These are phyloP conservation scores for Amphiprion clarkii DNA, from an alignment of 2,797 vertebrate genomes.

Conservation along the genomic window DNA sequence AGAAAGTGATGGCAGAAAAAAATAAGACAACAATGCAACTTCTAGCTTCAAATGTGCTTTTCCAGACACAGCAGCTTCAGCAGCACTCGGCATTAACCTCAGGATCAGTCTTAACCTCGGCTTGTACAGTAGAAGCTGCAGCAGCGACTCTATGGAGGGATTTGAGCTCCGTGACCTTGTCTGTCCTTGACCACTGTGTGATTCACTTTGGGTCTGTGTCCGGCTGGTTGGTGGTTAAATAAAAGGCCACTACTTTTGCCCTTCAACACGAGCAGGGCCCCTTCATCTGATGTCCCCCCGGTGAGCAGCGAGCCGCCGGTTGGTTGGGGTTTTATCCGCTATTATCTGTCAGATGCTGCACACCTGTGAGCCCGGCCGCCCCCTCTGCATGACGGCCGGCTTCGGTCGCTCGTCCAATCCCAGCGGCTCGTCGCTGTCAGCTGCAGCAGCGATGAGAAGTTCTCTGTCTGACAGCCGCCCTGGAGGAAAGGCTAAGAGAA, in stretches of 20 bases:
- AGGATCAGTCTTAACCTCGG: slow-evolving; percentile 63
- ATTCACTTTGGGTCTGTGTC: slow-evolving; percentile 34
- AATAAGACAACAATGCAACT: slow-evolving; percentile 27
- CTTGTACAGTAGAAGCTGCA: slow-evolving; percentile 58
- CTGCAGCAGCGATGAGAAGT: slow-evolving; percentile 59
- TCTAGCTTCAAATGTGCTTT: slow-evolving; percentile 44
- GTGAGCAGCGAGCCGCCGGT: slow-evolving; percentile 47
- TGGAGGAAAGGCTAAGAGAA: slow-evolving; percentile 65
- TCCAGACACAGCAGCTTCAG: slow-evolving; percentile 40
- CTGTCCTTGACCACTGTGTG: slow-evolving; percentile 62
- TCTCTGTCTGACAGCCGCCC: slow-evolving; percentile 76
- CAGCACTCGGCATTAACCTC: slow-evolving; percentile 54
- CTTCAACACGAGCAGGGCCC: slow-evolving; percentile 33
- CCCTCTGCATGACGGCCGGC: slow-evolving; percentile 60
- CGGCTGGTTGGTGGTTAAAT: slow-evolving; percentile 59
- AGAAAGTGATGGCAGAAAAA: slow-evolving; percentile 21
- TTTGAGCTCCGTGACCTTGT: slow-evolving; percentile 69
- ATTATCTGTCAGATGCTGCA: slow-evolving; percentile 80
- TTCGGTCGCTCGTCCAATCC: slow-evolving; percentile 70
- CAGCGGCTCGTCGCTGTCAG: slow-evolving; percentile 75
- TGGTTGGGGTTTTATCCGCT: slow-evolving; percentile 72
- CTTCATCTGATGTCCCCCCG: slow-evolving; percentile 39
- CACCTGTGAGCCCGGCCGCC: slow-evolving; percentile 73
- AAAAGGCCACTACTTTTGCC: slow-evolving; percentile 59
- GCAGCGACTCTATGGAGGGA: slow-evolving; percentile 59